These are phyloP conservation scores for Pangasius larnaudii DNA, from an alignment of 2,797 vertebrate genomes.

Conservation along the genomic window DNA sequence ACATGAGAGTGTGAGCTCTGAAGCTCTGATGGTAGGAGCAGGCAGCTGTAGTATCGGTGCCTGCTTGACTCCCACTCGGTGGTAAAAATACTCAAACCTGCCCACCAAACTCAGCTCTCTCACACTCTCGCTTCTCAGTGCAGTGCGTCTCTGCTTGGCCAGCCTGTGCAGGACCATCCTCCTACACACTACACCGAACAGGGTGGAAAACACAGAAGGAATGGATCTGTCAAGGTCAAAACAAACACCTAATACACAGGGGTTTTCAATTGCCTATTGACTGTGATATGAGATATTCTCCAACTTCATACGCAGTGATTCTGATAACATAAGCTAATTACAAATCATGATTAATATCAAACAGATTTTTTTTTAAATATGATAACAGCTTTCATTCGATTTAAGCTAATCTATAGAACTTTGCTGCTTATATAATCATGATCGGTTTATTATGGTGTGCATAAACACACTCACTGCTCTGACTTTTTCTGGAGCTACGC, in stretches of 20 bases:
- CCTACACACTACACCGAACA: constrained; percentile 32
- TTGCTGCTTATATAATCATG: not conserved
- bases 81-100: constrained; percentile 59
- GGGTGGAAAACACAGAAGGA: constrained; percentile 39
- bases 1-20: constrained; percentile 9
- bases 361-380: not conserved
- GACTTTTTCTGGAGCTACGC: not conserved
- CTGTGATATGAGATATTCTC: not conserved
- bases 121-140: constrained; percentile 30
- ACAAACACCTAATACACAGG: constrained; percentile 18
- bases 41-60: constrained; percentile 46
- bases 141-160: constrained; percentile 36
- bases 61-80: constrained; percentile 45
- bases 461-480: not conserved
- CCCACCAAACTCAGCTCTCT: constrained; percentile 46
- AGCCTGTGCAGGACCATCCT: constrained; percentile 43
- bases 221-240: constrained; percentile 36
- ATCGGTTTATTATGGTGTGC: not conserved
- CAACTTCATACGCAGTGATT: not conserved
- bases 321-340: constrained; percentile 11
- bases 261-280: not conserved
- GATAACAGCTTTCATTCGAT: not conserved
- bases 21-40: constrained; percentile 34
- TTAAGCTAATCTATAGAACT: not conserved
- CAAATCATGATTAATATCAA: constrained; percentile 4